Percentiles rank a stretch among this genome's conserved stretches.
Conservation (phyloP, 2,797 vertebrate genomes). For the Pseudochirops corinnae region DNA sequence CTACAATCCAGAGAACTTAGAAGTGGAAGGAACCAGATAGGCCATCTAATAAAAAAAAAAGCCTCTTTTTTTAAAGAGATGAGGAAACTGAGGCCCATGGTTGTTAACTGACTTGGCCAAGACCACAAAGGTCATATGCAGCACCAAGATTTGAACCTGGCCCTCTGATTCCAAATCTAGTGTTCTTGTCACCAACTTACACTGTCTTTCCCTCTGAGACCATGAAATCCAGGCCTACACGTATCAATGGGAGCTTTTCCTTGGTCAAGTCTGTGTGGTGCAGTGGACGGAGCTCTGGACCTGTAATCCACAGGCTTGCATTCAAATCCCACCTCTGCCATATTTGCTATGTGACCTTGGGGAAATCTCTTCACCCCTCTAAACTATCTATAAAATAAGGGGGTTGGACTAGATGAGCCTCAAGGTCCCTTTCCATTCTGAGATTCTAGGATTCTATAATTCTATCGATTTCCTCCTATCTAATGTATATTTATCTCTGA, state of each 20-base stretch:
- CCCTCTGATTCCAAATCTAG: not conserved
- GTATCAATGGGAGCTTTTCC: conserved; percentile 79
- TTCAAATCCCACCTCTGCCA: not conserved
- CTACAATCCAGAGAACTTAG: not conserved
- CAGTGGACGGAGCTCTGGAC: not conserved
- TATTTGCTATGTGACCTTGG: not conserved
- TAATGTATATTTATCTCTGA: conserved; percentile 78
- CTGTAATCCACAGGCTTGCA: not conserved
- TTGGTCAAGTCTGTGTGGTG: not conserved
- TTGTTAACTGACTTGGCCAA: not conserved
- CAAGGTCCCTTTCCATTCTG: not conserved
- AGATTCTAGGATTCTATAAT: too few species aligned
- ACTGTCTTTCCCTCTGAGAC: not conserved
- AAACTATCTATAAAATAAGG: not conserved
- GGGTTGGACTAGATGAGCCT: fast-evolving
- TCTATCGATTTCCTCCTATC: conserved; percentile 68
- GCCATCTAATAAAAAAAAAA: not conserved
- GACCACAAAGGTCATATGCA: not conserved
- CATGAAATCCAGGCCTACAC: conserved; percentile 29
- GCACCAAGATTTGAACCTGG: not conserved
- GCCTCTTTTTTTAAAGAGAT: not conserved
- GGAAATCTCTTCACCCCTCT: not conserved
- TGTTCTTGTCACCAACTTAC: not conserved
- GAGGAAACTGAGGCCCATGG: not conserved
- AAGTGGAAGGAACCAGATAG: not conserved